Evolutionary conservation across 2,797 vertebrate species (phyloP).

Genomic region (Bovichtus diacanthus): DNA sequence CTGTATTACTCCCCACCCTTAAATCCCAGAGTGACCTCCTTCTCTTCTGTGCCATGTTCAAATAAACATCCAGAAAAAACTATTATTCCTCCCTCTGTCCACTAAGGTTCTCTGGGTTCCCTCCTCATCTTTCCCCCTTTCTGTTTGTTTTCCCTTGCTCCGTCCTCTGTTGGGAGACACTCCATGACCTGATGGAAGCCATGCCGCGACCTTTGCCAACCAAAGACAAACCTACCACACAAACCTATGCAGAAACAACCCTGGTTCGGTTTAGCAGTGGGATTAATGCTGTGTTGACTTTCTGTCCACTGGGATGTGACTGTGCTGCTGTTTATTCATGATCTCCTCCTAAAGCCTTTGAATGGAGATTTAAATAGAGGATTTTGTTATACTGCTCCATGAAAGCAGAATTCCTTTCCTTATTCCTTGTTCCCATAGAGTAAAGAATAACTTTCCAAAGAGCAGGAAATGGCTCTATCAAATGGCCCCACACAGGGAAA

Average conservation of each 20-base stretch:
- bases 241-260: slow-evolving; percentile 15
- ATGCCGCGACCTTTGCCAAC: slow-evolving; percentile 44
- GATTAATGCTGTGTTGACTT: slow-evolving; percentile 63
- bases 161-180: slow-evolving; percentile 68
- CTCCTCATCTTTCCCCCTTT: slow-evolving; percentile 67
- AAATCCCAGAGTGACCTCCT: slow-evolving; percentile 75
- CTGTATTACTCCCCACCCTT: slow-evolving; percentile 77
- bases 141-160: slow-evolving; percentile 73
- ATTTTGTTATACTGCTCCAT: slow-evolving; percentile 51
- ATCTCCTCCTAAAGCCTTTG: slow-evolving; percentile 50
- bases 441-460: slow-evolving; percentile 45
- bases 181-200: slow-evolving; percentile 64
- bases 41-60: slow-evolving; percentile 75
- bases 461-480: slow-evolving; percentile 55
- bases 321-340: slow-evolving; percentile 74
- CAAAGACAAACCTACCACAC: slow-evolving; percentile 25
- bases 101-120: slow-evolving; percentile 63
- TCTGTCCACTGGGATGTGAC: slow-evolving; percentile 52
- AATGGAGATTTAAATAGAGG: slow-evolving; percentile 17
- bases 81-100: slow-evolving; percentile 75
- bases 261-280: slow-evolving; percentile 28
- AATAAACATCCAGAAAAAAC: slow-evolving; percentile 83
- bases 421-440: slow-evolving; percentile 46
- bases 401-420: slow-evolving; percentile 30
- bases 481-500: slow-evolving; percentile 49